Percentiles rank a stretch among this genome's conserved stretches.
phyloP scores from a whole-genome alignment of 1,140 invertebrate genomes.

The Oedothorax gibbosus region DNA sequence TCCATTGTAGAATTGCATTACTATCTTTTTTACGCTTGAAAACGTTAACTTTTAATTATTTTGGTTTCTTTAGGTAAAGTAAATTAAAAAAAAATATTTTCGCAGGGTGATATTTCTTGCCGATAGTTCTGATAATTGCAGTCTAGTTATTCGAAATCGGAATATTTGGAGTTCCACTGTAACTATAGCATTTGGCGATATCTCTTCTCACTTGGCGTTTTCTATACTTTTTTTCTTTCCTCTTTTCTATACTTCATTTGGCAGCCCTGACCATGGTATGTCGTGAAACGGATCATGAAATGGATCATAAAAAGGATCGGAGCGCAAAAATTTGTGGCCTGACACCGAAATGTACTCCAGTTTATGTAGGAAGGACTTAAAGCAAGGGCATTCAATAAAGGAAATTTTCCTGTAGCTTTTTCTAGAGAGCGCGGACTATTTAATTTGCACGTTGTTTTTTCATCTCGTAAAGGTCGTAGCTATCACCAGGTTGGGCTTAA shows the following conservation, averaged over 20 bases:
- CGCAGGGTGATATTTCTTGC: too few relatives aligned
- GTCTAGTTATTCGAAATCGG: too few relatives aligned
- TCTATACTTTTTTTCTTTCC: not conserved
- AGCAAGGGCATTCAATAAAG: slow-evolving; percentile 20
- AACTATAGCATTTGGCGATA: too few relatives aligned
- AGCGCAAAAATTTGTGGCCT: slow-evolving; percentile 37
- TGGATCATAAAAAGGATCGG: slow-evolving; percentile 12
- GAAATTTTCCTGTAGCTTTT: not conserved
- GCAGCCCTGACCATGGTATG: not conserved
- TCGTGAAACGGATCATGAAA: slow-evolving; percentile 20
- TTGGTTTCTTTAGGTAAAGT: too few relatives aligned
- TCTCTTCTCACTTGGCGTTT: too few relatives aligned
- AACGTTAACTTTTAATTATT: too few relatives aligned
- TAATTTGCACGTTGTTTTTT: slow-evolving; percentile 31
- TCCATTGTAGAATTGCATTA: too few relatives aligned
- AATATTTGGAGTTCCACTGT: too few relatives aligned
- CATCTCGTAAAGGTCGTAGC: slow-evolving; percentile 9
- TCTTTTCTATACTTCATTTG: not conserved
- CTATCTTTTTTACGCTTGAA: too few relatives aligned
- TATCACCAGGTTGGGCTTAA: slow-evolving; percentile 2
- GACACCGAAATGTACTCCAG: slow-evolving; percentile 6
- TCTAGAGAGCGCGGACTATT: slow-evolving; percentile 10
- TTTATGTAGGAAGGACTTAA: slow-evolving; percentile 34
- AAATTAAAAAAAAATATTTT: too few relatives aligned
- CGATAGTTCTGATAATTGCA: too few relatives aligned